A percentile compares a stretch with the other conserved stretches of the same genome.
Conservation (phyloP, 2,797 vertebrate species). For the Psittacula echo region DNA sequence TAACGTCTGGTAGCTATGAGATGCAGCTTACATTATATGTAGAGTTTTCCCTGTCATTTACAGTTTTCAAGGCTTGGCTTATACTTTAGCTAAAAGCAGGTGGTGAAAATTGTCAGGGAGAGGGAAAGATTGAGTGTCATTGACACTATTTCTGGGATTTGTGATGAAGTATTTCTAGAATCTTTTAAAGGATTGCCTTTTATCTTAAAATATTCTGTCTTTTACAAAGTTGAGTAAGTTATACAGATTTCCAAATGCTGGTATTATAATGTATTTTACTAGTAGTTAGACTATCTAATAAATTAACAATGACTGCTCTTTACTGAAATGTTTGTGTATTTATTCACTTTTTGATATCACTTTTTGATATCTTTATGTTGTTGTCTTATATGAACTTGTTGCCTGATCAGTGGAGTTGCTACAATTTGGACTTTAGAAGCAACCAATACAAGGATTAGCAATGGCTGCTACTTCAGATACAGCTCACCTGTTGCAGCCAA, state of each 20-base stretch:
- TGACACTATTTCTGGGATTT: background rate
- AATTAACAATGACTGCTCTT: background rate
- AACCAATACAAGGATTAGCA: background rate
- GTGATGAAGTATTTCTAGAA: background rate
- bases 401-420: background rate
- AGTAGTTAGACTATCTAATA: background rate
- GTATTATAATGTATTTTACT: background rate
- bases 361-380: background rate
- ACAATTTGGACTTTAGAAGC: background rate
- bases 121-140: background rate
- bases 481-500: background rate
- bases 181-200: background rate
- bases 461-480: background rate
- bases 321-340: background rate
- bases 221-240: background rate
- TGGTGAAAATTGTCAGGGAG: conserved; percentile 8
- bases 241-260: background rate
- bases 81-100: conserved; percentile 14
- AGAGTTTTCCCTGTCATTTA: conserved; percentile 10
- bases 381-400: background rate
- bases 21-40: background rate
- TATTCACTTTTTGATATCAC: background rate
- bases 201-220: background rate
- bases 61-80: conserved; percentile 26
- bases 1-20: background rate